Base-by-base conservation (phyloP, 2,797 vertebrate species). In the Microctenopoma steveboyesi region DNA sequence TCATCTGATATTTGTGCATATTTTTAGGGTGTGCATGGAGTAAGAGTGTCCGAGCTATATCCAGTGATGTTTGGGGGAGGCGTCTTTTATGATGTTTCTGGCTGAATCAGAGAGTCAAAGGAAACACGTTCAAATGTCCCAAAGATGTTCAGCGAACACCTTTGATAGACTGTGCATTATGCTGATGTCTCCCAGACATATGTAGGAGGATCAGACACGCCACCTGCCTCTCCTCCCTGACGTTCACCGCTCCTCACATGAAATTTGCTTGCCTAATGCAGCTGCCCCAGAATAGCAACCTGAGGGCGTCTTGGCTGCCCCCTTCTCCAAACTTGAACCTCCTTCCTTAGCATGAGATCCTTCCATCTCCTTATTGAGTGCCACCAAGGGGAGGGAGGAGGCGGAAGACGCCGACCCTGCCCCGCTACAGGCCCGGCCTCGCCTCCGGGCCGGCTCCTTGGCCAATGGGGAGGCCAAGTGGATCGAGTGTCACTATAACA, bases 401-500 rank as follows among this genome's bases (percentile, higher is more conserved):
- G 12, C 43, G 89, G 11, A 90, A 91, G 94, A 69, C 91, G 74
- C 78, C 84, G 76, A 87, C 87, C 86, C 84, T 78, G 62, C 64
- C 27, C 70, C 78, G 12, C 8, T 15, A n/a, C 64, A 49, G 72
- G 51, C 46, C 61, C 59, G 64, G 74, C 84, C 86, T 86, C 11
- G 81, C 88, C 87, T 76, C 81, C 60, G 2, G 11, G 58, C 51
- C 12, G 22, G 42, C 25, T 39, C 61, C 63, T 70, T 22, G 68
- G 78, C 97, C 97, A 98, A 97, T 97, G 69, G 75, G 92, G 85
- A 86, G 57, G 83, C 80, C n/a, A 70, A 72, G 76, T 40, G 61
- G 94, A 95, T 98, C 96, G 64, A 80, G 84, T 97, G 93, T 96
- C 96, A 94, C 94, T 97, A 98, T 97, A 98, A 97, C 95, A 95